These are phyloP conservation scores for Dichetophora obliterata DNA, from an alignment of 2,888 invertebrate species.

Conservation along the genomic window DNA sequence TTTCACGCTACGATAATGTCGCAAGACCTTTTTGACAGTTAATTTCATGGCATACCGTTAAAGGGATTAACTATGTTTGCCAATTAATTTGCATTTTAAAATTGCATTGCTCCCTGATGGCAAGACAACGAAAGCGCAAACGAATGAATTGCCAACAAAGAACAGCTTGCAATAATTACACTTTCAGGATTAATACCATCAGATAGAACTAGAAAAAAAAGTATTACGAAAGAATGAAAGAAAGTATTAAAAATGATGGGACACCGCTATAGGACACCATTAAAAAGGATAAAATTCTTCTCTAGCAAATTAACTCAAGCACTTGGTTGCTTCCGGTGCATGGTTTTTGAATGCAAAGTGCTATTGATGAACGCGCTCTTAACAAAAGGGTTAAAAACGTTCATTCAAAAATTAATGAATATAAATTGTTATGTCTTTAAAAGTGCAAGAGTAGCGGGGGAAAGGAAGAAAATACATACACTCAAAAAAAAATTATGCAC, in stretches of 20 bases:
- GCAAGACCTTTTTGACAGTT: constrained; percentile 30
- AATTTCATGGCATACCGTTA: constrained; percentile 48
- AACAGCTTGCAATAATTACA: constrained; percentile 44
- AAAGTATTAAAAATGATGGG: constrained; percentile 28
- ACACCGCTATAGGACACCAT: background rate
- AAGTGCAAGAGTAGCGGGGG: constrained; percentile 24
- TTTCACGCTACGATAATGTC: background rate
- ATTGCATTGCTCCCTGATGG: constrained; percentile 56
- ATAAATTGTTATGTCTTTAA: constrained; percentile 62
- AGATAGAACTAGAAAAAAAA: background rate
- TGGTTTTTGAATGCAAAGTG: background rate
- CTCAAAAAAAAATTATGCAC: too few relatives aligned
- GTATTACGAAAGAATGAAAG: background rate
- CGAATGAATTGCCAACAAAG: background rate
- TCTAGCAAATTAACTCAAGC: constrained; percentile 24
- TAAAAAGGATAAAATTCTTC: background rate
- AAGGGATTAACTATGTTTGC: constrained; percentile 42
- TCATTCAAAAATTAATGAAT: constrained; percentile 64
- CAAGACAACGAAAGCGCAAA: background rate
- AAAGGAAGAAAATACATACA: background rate
- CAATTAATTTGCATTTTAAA: constrained; percentile 68
- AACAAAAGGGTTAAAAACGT: constrained; percentile 45
- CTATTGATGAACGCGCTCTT: background rate
- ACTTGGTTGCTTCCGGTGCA: constrained; percentile 18
- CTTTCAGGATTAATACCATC: constrained; percentile 23